Base-by-base conservation (phyloP, 2,888 invertebrate species). In the Deilephila porcellus region DNA sequence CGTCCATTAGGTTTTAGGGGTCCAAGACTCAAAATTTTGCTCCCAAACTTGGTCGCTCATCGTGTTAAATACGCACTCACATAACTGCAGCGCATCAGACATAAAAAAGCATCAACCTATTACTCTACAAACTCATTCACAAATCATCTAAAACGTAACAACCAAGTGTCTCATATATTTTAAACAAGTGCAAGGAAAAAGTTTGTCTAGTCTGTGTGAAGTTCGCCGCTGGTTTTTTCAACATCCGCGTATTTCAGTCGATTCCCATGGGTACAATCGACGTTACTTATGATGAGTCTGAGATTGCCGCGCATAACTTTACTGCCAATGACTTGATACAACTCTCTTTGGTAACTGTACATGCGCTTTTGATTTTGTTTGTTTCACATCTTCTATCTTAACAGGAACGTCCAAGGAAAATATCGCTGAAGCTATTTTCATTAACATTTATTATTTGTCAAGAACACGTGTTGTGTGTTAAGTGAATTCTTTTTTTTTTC, bases 191-290 rank as follows among this genome's bases (percentile, higher is more conserved):
- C 4, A 11, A 8, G 70, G 25, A 67, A 67, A 67, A 67, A 67
- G 67, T 52, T 67, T 67, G 25, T 20, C 29, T 67, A 67, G 67
- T 52, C 45, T 25, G 67, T 52, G 67, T 45, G 45, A 19, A 63
- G 34, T 34, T 14, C 45, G 25, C 52, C 14, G 67, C 19, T 56
- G 45, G 45, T 45, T 67, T 67, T 67, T 67, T 52, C 17, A 67
- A 67, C 67, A 67, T 67, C 67, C 67, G 67, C 67, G 67, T 25
- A 45, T 25, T 52, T 67, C 67, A 67, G 67, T 64, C 45, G 20
- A 45, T 67, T 67, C 67, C 67, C 67, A 52, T 67, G 67, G 67
- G 67, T 17, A 52, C 52, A 52, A 67, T 67, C 52, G 67, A 67
- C 67, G 67, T 52, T 25, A 52, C 67, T 67, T 67, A 67, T 67